Evolutionary conservation across 2,113 vertebrate species (phyloP), one percentile per base, ranked within the genome.

Genomic region (Percopsis transmontana): DNA sequence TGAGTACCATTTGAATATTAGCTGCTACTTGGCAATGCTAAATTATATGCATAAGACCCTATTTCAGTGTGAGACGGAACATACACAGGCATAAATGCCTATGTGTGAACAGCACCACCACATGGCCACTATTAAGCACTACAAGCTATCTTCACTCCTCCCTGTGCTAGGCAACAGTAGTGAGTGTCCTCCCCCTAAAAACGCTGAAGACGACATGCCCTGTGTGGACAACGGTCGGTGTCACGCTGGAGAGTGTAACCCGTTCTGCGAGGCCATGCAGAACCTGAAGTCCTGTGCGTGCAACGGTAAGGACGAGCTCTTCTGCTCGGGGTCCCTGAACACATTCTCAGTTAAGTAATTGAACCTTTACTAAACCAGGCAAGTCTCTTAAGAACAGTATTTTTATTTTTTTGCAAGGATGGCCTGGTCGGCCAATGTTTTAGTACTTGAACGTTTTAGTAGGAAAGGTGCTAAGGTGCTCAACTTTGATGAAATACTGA

Each of bases 141-240:
- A 13, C 21, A 23, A 11, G 3, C 45, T 5, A 50, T 24, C 38
- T 11, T 0, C 1, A 21, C 66, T 38, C 14, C 6, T 33, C 48
- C 12, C 21, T 27, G 27, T 56, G 16, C 8, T 27, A 97, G 96
- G 96, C 38, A 93, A 89, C 79, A 96, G 94, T 88, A 98, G 96
- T 0, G 91, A 95, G 18, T 99, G 97, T 58, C 97, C 97, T 2
- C 88, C 94, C 7, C 96, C 97, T 0, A 94, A 87, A 60, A 94
- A 96, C 0, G 96, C 95, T 0, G 59, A 61, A 0, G 90, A 99
- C 23, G 60, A 92, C 57, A 97, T 93, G 0, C 84, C 92, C 41
- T 99, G 97, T 0, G 92, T 99, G 19, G 97, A 99, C 84, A 93
- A 92, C 23, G 97, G 97, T 14, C 91, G 84, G 69, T 99, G 97